Evolutionary conservation across 1,140 invertebrate species (phyloP), one percentile per base, ranked within the genome.

Genomic region (Steinernema feltiae): DNA sequence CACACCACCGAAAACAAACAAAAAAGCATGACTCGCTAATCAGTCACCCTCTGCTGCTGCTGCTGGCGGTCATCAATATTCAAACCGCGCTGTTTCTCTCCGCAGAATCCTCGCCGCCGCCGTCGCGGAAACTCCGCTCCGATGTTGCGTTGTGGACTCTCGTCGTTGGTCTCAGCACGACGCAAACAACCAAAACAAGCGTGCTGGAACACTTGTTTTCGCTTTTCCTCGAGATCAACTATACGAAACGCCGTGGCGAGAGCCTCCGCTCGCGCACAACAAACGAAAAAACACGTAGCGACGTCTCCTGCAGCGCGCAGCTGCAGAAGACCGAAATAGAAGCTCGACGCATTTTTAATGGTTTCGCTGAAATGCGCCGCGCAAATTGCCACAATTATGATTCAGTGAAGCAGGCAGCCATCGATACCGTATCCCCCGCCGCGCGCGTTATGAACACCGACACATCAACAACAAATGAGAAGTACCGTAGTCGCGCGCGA

Each of bases 1-100:
- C n/a, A n/a, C n/a, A n/a, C n/a, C n/a, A n/a, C 3, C 53, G 7
- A 63, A 63, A 63, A 63, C 53, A 63, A 63, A 63, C 53, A 63
- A 63, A 63, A 46, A 63, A 63, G 53, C 53, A 63, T 63, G 53
- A 63, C 53, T 63, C 53, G 53, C 53, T 63, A 63, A 63, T 63
- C 53, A 63, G 53, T 46, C 41, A 46, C 53, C 3, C 15, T 21
- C 15, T 27, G 35, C 7, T 21, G n/a, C n/a, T n/a, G n/a, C n/a
- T n/a, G n/a, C 53, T n/a, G 12, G 53, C 7, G 53, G 15, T 27
- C 53, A 63, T 63, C 24, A 63, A 63, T 63, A 63, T 63, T 63
- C 53, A 63, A 63, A 27, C 12, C 7, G 24, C 53, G 7, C 7
- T 41, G 35, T 41, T 41, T 41, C 35, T 18, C 18, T 18, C 35